Evolutionary conservation across 2,113 vertebrate genomes (phyloP).

Genomic region (Nicator chloris): DNA sequence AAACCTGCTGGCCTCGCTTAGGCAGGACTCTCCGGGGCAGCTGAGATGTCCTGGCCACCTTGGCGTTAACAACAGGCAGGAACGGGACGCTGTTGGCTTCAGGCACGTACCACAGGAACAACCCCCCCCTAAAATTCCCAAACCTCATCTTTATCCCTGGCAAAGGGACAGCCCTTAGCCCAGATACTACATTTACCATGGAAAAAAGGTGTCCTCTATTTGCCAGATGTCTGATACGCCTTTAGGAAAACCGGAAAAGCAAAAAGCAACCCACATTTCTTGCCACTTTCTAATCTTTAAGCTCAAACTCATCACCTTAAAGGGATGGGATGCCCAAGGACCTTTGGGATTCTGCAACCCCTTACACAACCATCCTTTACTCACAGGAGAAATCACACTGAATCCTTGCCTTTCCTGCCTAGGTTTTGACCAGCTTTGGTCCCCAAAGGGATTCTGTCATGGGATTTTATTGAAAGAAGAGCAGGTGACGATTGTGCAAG

Average conservation of each 20-base stretch:
- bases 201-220: background rate
- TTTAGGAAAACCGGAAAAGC: background rate
- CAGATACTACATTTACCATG: background rate
- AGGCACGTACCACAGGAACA: background rate
- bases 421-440: background rate
- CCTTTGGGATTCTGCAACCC: background rate
- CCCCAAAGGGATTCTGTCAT: background rate
- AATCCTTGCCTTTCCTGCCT: background rate
- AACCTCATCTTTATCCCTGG: background rate
- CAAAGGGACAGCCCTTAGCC: background rate
- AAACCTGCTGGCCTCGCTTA: background rate
- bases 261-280: background rate
- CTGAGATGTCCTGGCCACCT: background rate
- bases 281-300: background rate
- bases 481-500: background rate
- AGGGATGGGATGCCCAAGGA: background rate
- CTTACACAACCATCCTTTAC: background rate
- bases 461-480: background rate
- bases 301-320: background rate
- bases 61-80: background rate
- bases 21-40: background rate
- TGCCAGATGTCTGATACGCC: rapidly evolving
- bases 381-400: background rate
- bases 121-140: background rate
- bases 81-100: background rate